These are phyloP conservation scores for Vanacampus margaritifer DNA, from an alignment of 2,113 vertebrate genomes.

Conservation along the genomic window DNA sequence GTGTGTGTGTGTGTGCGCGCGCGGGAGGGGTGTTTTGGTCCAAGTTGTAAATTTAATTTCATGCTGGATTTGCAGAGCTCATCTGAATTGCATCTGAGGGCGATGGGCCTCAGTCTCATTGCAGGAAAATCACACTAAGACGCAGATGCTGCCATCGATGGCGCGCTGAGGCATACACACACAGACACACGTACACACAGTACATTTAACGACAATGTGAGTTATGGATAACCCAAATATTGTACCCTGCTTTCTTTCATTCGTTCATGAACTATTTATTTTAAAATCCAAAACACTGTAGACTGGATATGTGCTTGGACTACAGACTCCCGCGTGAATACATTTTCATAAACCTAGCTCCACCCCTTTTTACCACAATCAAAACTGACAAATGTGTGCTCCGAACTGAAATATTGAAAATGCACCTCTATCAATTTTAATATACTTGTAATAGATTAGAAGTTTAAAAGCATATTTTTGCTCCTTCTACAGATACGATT, in stretches of 20 bases:
- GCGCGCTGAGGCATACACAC: background rate
- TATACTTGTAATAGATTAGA: no score
- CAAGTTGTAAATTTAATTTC: conserved; percentile 78
- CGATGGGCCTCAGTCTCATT: conserved; percentile 64
- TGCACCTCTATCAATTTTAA: no score
- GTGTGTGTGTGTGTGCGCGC: background rate
- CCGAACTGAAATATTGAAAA: no score
- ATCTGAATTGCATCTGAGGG: conserved; percentile 74
- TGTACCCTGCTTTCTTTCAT: background rate
- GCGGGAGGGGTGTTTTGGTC: conserved; percentile 51
- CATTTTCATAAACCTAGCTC: no score
- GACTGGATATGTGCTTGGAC: background rate
- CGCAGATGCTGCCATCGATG: conserved; percentile 52
- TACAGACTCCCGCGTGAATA: no score
- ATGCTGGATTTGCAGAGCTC: conserved; percentile 78
- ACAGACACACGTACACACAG: conserved; percentile 9
- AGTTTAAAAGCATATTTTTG: no score
- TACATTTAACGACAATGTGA: conserved; percentile 2
- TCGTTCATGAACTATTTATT: background rate
- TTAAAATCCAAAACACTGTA: background rate
- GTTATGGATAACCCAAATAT: background rate
- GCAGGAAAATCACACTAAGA: conserved; percentile 45
- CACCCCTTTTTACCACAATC: no score
- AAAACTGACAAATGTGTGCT: no score
- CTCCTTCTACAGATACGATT: no score